Evolutionary conservation across 2,113 vertebrate genomes (phyloP).

Genomic region (Holacanthus passer): DNA sequence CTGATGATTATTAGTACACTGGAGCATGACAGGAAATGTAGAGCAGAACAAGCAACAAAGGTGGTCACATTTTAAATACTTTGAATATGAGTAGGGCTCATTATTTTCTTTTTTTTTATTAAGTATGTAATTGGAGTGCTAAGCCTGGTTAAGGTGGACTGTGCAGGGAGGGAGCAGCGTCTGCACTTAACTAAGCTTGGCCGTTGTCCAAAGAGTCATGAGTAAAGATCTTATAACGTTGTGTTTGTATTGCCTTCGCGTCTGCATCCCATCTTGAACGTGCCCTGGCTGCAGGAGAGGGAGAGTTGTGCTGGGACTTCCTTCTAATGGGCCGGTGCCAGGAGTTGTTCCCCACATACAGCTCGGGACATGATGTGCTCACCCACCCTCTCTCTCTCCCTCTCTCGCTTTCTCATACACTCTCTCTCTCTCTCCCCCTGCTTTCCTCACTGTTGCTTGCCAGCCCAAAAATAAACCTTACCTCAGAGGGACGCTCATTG

Average conservation of each 20-base stretch:
- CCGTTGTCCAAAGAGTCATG: slow-evolving; percentile 40
- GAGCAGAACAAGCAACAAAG: not conserved
- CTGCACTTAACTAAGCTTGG: slow-evolving; percentile 33
- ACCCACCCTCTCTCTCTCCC: slow-evolving; percentile 25
- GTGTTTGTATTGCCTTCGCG: slow-evolving; percentile 31
- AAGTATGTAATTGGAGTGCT: not conserved
- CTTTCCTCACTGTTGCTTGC: slow-evolving; percentile 71
- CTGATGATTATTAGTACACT: slow-evolving; percentile 7
- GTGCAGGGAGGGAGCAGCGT: slow-evolving; percentile 8
- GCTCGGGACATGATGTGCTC: slow-evolving; percentile 76
- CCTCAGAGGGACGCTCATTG: slow-evolving; percentile 62
- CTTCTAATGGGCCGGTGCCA: slow-evolving; percentile 60
- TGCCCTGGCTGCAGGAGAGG: slow-evolving; percentile 32
- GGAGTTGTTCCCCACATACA: slow-evolving; percentile 62
- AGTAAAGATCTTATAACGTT: slow-evolving; percentile 51
- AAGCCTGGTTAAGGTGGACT: not conserved
- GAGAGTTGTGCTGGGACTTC: slow-evolving; percentile 56
- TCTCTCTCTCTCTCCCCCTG: slow-evolving; percentile 24
- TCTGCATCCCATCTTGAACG: slow-evolving; percentile 31
- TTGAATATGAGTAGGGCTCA: not conserved
- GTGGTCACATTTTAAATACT: slow-evolving; percentile 7
- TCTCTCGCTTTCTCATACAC: slow-evolving; percentile 23
- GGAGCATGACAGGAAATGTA: slow-evolving; percentile 26
- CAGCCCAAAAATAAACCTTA: slow-evolving; percentile 77
- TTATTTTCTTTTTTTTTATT: not conserved